Evolutionary conservation across 2,113 vertebrate genomes (phyloP).

Genomic region (Leucopternis melanops): DNA sequence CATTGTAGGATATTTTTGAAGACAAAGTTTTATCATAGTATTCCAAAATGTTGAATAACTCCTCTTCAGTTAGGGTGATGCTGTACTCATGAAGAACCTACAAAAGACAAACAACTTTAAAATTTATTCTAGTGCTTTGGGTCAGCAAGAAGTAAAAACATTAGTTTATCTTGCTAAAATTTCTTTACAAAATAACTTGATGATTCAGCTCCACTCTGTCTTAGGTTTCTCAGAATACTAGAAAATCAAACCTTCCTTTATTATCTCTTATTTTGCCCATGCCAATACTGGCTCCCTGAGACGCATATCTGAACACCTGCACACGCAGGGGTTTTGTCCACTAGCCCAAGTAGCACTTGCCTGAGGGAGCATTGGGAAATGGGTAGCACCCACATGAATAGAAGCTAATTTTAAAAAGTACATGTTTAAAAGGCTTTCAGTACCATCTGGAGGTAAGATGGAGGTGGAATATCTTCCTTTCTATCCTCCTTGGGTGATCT

Average conservation of each 20-base stretch:
- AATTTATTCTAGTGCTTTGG: neutral
- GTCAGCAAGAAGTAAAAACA: neutral
- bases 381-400: neutral
- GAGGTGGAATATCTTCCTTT: neutral
- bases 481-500: neutral
- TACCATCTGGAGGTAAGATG: neutral
- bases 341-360: neutral
- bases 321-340: neutral
- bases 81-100: constrained; percentile 72
- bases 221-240: neutral
- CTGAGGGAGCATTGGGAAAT: neutral
- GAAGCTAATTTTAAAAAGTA: neutral
- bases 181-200: neutral
- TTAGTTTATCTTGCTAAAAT: neutral
- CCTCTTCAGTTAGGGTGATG: constrained; percentile 68
- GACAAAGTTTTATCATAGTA: constrained; percentile 74
- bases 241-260: neutral
- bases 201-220: neutral
- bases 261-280: neutral
- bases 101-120: neutral
- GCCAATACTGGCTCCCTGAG: neutral
- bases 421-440: neutral
- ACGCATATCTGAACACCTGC: neutral
- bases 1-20: constrained; percentile 72
- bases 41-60: constrained; percentile 73